Evolutionary conservation across 2,113 vertebrate species (phyloP).

Genomic region (Ginglymostoma cirratum): DNA sequence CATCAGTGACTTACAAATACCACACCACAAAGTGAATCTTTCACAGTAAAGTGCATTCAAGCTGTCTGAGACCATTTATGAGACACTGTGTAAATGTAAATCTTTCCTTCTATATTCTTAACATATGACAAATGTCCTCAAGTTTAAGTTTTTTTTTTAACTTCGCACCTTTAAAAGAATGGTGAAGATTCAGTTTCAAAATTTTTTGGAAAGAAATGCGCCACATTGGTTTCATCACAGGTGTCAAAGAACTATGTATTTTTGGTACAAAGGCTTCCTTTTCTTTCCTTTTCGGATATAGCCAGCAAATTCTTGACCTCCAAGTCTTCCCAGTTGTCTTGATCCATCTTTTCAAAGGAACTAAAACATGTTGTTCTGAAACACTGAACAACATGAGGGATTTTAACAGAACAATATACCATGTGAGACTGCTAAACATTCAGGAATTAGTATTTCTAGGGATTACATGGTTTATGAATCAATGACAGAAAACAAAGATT

Average conservation of each 20-base stretch:
- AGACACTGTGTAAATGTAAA: neutral
- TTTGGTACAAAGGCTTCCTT: neutral
- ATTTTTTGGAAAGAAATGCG: neutral
- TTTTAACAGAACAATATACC: conserved; percentile 31
- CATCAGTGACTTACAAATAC: neutral
- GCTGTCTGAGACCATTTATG: neutral
- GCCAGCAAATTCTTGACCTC: conserved; percentile 37
- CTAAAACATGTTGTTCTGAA: conserved; percentile 26
- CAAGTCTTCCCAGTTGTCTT: conserved; percentile 31
- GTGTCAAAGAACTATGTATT: neutral
- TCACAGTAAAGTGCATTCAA: neutral
- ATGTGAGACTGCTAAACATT: conserved; percentile 27
- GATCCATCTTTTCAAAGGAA: conserved; percentile 35
- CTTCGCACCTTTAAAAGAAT: neutral
- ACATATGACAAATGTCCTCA: neutral
- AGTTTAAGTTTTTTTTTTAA: neutral
- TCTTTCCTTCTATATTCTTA: neutral
- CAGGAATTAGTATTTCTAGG: conserved; percentile 18
- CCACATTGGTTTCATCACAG: neutral
- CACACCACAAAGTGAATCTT: neutral
- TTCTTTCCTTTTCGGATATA: neutral
- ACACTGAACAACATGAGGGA: conserved; percentile 10
- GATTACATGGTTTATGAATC: conserved; percentile 38
- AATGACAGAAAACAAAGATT: conserved; percentile 36
- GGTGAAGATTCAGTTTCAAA: conserved; percentile 1